These are phyloP conservation scores for Synanthedon andrenaeformis DNA, from an alignment of 2,888 invertebrate species.

Conservation along the genomic window DNA sequence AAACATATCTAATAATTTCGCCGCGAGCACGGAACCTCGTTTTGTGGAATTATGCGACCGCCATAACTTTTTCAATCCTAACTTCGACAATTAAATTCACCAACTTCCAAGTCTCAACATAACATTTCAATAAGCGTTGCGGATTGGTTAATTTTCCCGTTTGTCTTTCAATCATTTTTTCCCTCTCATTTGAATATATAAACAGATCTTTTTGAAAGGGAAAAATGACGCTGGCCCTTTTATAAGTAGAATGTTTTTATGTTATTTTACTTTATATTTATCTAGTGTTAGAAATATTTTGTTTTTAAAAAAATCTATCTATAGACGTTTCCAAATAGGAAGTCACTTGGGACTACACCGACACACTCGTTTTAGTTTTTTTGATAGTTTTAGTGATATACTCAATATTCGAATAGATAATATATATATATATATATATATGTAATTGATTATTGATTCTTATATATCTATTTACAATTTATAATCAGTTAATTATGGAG, in stretches of 20 bases:
- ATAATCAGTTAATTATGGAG: no score
- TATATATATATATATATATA: no score
- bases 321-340: no score
- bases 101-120: constrained; percentile 41
- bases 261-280: no score
- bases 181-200: neutral
- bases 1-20: constrained; percentile 61
- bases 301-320: no score
- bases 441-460: no score
- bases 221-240: neutral
- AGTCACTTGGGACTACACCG: no score
- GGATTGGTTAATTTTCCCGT: constrained; percentile 29
- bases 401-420: no score
- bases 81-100: constrained; percentile 67
- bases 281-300: no score
- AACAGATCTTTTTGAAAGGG: neutral
- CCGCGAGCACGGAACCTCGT: constrained; percentile 35
- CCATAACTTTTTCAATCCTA: constrained; percentile 65
- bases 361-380: no score
- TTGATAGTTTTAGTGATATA: no score
- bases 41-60: constrained; percentile 53
- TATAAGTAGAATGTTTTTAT: neutral
- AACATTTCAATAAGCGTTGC: constrained; percentile 54
- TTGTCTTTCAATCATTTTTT: constrained; percentile 16
- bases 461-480: no score